Evolutionary conservation across 2,113 vertebrate species (phyloP), one percentile per base, ranked within the genome.

Genomic region (Arothron firmamentum): DNA sequence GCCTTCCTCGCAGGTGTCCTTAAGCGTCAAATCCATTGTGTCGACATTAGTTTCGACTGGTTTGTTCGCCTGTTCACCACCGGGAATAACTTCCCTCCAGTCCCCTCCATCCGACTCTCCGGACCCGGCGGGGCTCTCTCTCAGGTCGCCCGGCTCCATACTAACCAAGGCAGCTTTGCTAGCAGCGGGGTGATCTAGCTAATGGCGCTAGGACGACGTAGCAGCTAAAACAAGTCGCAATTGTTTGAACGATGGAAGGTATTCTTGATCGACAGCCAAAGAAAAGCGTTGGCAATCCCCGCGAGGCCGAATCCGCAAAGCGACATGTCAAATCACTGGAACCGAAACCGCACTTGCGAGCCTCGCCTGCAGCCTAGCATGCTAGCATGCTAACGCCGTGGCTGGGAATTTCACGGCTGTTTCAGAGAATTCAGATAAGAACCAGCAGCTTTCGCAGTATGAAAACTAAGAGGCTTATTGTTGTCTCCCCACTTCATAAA

Each of bases 51-150:
- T 76, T 63, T 87, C 83, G 1, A 58, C 28, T 1, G 52, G 18
- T 58, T 80, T 84, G 13, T 74, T 75, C 48, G 80, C 78, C 31
- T 78, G 76, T 7, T 82, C 84, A 34, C 54, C 81, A 2, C 71
- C 84, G 62, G 86, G 85, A n/a, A 49, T 83, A 41, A 80, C 76
- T 72, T 91, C 90, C 59, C 88, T 87, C 90, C 90, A 90, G 3
- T 87, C 87, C 14, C 77, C 88, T 0, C 47, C 45, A 16, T 89
- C 90, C 0, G 89, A 80, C 55, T 87, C 91, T 67, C 92, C 89
- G 28, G 89, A 91, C 11, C 92, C 92, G 56, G 87, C 89, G 41
- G 90, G 89, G 74, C 88, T 90, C 76, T 90, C 88, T 16, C 90
- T 79, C 82, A 87, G 74, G 59, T 74, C 79, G 18, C 80, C 78